phyloP scores from a whole-genome alignment of 2,888 invertebrate species.

The Smittia aterrima region DNA sequence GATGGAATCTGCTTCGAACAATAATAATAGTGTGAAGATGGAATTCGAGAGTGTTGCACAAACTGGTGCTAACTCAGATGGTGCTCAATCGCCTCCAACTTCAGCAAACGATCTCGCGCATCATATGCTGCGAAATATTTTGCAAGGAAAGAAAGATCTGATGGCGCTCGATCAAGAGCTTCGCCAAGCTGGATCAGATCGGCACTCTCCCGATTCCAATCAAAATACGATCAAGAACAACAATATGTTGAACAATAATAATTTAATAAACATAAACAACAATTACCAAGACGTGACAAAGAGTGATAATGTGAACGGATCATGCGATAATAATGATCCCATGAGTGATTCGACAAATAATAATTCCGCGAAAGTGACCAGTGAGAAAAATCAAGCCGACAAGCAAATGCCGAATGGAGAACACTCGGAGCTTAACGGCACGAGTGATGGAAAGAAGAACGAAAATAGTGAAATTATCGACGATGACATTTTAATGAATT shows the following conservation, averaged over 20 bases:
- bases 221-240: constrained; percentile 45
- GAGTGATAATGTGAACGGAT: constrained; percentile 28
- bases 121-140: constrained; percentile 85
- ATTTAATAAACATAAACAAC: constrained; percentile 35
- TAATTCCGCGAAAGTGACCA: constrained; percentile 47
- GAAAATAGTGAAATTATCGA: constrained; percentile 44
- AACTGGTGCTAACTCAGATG: constrained; percentile 53
- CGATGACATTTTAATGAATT: constrained; percentile 54
- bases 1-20: constrained; percentile 31
- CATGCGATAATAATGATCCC: constrained; percentile 42
- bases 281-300: constrained; percentile 38
- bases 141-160: constrained; percentile 84
- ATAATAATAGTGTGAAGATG: constrained; percentile 41
- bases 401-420: not conserved
- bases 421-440: not conserved
- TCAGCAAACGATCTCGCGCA: constrained; percentile 63
- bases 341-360: constrained; percentile 50
- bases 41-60: constrained; percentile 44
- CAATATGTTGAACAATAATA: constrained; percentile 37
- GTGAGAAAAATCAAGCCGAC: constrained; percentile 52
- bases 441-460: constrained; percentile 50
- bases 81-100: constrained; percentile 49
- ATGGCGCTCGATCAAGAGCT: constrained; percentile 71
- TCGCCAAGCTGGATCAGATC: constrained; percentile 51
- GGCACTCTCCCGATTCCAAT: constrained; percentile 44